Evolutionary conservation across 2,113 vertebrate species (phyloP).

Genomic region (Ptychochromis oligacanthus): DNA sequence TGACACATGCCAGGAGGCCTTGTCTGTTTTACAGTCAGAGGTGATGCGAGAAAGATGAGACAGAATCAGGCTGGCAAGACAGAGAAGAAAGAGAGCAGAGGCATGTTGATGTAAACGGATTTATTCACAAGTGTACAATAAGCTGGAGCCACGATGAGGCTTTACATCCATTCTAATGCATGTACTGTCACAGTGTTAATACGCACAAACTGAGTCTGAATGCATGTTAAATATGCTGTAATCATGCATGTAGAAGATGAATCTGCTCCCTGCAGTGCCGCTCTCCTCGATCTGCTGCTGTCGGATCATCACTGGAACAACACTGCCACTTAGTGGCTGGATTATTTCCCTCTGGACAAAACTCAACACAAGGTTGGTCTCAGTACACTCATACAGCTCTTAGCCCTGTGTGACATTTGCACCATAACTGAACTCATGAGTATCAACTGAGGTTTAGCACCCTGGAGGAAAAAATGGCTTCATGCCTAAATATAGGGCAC

Average conservation of each 20-base stretch:
- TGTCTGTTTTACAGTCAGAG: constrained; percentile 62
- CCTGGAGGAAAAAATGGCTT: constrained; percentile 20
- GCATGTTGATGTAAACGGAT: background rate
- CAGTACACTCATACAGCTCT: constrained; percentile 26
- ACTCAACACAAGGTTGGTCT: background rate
- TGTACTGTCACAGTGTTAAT: constrained; percentile 6
- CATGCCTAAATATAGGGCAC: constrained; percentile 25
- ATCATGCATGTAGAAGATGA: constrained; percentile 50
- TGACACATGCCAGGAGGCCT: constrained; percentile 62
- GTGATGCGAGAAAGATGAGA: constrained; percentile 62
- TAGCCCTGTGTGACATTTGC: constrained; percentile 45
- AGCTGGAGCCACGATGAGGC: background rate
- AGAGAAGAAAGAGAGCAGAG: constrained; percentile 6
- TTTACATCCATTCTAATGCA: background rate
- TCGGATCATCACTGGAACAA: constrained; percentile 63
- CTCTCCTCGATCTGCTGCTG: background rate
- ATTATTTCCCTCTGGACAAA: constrained; percentile 29
- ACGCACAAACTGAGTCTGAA: constrained; percentile 17
- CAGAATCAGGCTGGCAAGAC: constrained; percentile 59
- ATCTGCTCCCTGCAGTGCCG: background rate
- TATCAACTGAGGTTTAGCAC: constrained; percentile 32
- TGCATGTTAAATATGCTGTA: constrained; percentile 59
- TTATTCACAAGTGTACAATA: background rate
- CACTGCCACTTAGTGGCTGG: constrained; percentile 75
- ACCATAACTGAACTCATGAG: constrained; percentile 44